Evolutionary conservation across 2,888 invertebrate species (phyloP), one percentile per base, ranked within the genome.

Genomic region (Tiliacea citrago): DNA sequence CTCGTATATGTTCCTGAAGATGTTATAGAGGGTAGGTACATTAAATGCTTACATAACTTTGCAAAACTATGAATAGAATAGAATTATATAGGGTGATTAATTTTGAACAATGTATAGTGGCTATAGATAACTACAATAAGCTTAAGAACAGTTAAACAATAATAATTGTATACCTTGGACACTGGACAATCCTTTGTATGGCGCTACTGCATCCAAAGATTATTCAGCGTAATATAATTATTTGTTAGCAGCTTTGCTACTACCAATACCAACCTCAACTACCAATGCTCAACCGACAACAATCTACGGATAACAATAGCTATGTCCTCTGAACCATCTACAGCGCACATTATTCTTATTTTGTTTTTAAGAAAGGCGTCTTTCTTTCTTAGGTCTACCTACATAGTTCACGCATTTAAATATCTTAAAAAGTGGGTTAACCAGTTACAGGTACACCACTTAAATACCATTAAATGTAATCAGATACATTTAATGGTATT

Each of bases 1-100:
- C 92, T 96, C 4, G 53, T 93, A 18, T 90, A 81, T 57, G 66
- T 93, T 53, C 95, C 96, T 62, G 88, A 90, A 5, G 92, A 94
- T 86, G 93, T 90, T 6, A 39, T 94, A 42, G 92, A 94, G 89
- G 96, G 95, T 95, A 90, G 5, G 69, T 51, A 49, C 7, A 51
- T 39, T 18, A 5, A 47, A 24, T 47, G 24, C 7, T 45, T 49
- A 67, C 16, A 18, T 8, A 53, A 16, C 16, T 45, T 58, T 58
- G 18, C 24, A 8, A 63, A 63, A 65, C 10, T 55, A 6, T 24
- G 6, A 29, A 53, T 53, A 12, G 12, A n/a, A 6, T 24, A n/a
- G n/a, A n/a, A n/a, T n/a, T n/a, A n/a, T n/a, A n/a, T 9, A 21
- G 3, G n/a, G 9, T 70, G 18, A 4, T 69, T 16, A 21, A 18